These are phyloP conservation scores for Anastrepha obliqua DNA, from an alignment of 1,140 invertebrate species.

Conservation along the genomic window DNA sequence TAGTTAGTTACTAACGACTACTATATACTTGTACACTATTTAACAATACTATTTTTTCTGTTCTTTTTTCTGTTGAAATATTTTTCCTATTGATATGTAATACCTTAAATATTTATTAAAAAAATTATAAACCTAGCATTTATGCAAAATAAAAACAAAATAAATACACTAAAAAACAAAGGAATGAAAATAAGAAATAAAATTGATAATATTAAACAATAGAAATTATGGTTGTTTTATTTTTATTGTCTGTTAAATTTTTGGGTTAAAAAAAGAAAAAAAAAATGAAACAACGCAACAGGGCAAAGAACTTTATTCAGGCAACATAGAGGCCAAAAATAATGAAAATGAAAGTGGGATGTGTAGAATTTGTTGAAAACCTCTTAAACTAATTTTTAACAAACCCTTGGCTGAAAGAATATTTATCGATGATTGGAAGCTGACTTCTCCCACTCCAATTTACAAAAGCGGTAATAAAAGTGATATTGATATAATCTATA, in stretches of 20 bases:
- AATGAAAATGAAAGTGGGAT: no score
- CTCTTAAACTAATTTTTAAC: no score
- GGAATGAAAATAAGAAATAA: conserved; percentile 6
- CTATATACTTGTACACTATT: conserved; percentile 26
- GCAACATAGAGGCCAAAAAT: no score
- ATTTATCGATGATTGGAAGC: no score
- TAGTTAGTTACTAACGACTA: conserved; percentile 39
- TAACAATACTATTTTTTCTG: neutral
- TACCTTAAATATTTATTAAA: conserved; percentile 41
- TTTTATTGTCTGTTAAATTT: neutral
- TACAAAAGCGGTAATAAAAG: no score
- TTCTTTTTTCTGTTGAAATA: conserved; percentile 15
- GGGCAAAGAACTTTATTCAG: no score
- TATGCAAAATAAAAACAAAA: conserved; percentile 16
- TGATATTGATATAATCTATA: no score
- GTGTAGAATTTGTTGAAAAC: no score
- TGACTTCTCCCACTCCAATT: no score
- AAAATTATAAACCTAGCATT: conserved; percentile 39
- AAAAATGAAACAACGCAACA: no score
- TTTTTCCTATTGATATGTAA: conserved; percentile 48
- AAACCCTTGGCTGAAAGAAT: no score
- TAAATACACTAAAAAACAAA: conserved; percentile 8
- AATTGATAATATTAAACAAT: conserved; percentile 2
- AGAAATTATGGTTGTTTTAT: neutral
- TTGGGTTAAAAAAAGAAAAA: neutral